Evolutionary conservation across 2,888 invertebrate genomes (phyloP).

Genomic region (Hydrotaea diabolus): DNA sequence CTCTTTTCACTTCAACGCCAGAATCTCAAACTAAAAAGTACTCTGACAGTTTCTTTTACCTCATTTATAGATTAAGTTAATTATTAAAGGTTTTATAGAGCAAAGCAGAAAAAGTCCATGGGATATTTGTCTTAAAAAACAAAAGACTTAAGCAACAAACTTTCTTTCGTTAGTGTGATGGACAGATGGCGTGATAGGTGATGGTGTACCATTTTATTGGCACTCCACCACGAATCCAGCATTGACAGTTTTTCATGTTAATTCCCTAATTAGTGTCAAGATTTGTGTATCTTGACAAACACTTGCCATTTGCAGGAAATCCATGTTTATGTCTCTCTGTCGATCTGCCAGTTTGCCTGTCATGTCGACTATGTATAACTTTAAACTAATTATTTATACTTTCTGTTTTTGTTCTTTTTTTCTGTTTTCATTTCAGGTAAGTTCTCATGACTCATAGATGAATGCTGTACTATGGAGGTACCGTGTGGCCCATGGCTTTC

Average conservation of each 20-base stretch:
- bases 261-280: slow-evolving; percentile 6
- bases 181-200: background rate
- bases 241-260: slow-evolving; percentile 16
- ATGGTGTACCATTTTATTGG: too few relatives aligned
- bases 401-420: slow-evolving; percentile 26
- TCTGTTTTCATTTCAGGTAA: slow-evolving; percentile 61
- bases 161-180: background rate
- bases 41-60: too few relatives aligned
- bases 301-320: too few relatives aligned
- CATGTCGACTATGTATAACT: background rate
- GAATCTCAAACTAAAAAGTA: too few relatives aligned
- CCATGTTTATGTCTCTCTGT: too few relatives aligned
- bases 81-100: background rate
- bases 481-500: background rate
- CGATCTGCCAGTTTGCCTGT: too few relatives aligned
- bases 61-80: background rate
- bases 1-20: too few relatives aligned
- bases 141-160: slow-evolving; percentile 28
- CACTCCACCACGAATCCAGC: background rate
- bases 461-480: background rate
- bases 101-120: background rate
- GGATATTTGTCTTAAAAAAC: background rate
- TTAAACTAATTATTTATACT: slow-evolving; percentile 33
- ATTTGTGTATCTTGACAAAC: background rate
- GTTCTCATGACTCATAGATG: slow-evolving; percentile 48